These are phyloP conservation scores for Leptodirus hochenwartii DNA, from an alignment of 2,888 invertebrate genomes.

Conservation along the genomic window DNA sequence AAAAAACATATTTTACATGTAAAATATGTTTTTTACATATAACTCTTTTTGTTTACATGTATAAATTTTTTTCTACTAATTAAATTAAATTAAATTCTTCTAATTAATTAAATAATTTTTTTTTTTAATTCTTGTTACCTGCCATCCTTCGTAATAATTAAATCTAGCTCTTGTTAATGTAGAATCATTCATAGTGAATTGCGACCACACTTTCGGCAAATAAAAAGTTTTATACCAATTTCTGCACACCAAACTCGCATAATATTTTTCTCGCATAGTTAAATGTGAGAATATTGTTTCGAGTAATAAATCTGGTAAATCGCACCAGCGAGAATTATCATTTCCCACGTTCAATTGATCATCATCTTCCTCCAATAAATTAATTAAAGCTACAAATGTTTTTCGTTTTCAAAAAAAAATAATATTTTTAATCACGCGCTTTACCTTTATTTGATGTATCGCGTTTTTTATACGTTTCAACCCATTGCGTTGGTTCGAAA, in stretches of 20 bases:
- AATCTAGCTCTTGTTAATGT: conserved; percentile 57
- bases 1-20: conserved; percentile 16
- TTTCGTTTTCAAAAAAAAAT: too few relatives aligned
- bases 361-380: conserved; percentile 21
- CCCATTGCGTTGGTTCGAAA: conserved; percentile 23
- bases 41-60: background rate
- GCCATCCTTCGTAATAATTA: conserved; percentile 70
- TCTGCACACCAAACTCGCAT: conserved; percentile 49
- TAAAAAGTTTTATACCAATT: conserved; percentile 53
- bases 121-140: conserved; percentile 24
- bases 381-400: conserved; percentile 10
- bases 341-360: conserved; percentile 25
- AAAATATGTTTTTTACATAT: conserved; percentile 1
- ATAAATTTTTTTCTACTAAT: background rate
- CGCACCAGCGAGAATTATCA: conserved; percentile 41
- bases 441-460: conserved; percentile 12
- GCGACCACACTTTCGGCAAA: conserved; percentile 56
- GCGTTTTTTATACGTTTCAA: conserved; percentile 18
- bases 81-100: background rate
- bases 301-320: conserved; percentile 51
- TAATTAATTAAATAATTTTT: background rate
- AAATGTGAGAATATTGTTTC: conserved; percentile 55
- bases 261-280: conserved; percentile 48
- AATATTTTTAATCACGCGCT: background rate
- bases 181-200: conserved; percentile 49